These are phyloP conservation scores for Pterobdella sp. DNA, from an alignment of 2,888 invertebrate genomes.

Conservation along the genomic window DNA sequence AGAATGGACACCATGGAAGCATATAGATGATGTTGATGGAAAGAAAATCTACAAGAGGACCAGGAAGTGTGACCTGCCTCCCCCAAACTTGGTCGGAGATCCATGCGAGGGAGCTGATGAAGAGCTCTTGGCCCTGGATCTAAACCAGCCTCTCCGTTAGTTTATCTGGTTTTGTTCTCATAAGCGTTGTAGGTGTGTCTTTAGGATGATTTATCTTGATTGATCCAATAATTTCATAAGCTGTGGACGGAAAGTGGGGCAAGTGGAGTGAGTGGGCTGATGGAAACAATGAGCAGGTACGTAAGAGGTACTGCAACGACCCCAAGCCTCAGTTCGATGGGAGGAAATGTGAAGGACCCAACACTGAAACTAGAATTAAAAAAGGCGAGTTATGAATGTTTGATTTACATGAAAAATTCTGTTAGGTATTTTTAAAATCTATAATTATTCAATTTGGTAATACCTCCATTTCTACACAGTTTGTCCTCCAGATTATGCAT, in stretches of 20 bases:
- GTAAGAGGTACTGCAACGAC: constrained; percentile 28
- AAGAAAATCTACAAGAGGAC: constrained; percentile 20
- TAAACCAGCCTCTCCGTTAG: not conserved
- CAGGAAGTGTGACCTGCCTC: constrained; percentile 29
- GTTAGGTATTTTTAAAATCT: too few species aligned
- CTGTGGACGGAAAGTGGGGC: constrained; percentile 31
- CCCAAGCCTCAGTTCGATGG: constrained; percentile 31
- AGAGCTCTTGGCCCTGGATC: not conserved
- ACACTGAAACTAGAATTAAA: constrained; percentile 16
- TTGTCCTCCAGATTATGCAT: constrained; percentile 21
- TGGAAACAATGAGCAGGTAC: not conserved
- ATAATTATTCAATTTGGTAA: too few species aligned
- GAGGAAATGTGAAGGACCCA: constrained; percentile 27
- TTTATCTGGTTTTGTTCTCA: not conserved
- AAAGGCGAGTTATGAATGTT: constrained; percentile 4
- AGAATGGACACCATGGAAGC: constrained; percentile 25
- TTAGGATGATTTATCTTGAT: not conserved
- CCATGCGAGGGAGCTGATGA: constrained; percentile 28
- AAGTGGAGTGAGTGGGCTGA: constrained; percentile 28
- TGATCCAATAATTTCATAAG: not conserved
- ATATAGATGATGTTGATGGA: constrained; percentile 19
- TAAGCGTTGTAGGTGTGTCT: not conserved
- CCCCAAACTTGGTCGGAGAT: constrained; percentile 28
- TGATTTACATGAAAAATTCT: too few species aligned
- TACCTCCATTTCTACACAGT: not conserved